phyloP scores from a whole-genome alignment of 2,888 invertebrate genomes.

The Drosophila peninsularis region DNA sequence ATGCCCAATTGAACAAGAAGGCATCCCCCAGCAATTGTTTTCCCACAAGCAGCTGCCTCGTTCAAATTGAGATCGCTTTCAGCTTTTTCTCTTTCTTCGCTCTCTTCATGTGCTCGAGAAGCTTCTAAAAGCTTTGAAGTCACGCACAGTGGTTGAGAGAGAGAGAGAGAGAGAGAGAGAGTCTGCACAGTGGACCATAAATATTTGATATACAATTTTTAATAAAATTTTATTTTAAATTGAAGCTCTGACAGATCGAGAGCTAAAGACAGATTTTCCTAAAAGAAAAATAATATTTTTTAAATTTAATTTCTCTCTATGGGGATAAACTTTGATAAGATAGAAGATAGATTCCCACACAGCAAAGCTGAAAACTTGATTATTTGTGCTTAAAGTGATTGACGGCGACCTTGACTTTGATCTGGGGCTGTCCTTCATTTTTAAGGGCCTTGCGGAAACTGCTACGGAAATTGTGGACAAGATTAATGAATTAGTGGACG shows the following conservation, averaged over 20 bases:
- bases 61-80: neutral
- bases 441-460: constrained; percentile 5
- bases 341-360: too few relatives aligned
- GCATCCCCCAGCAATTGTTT: constrained; percentile 9
- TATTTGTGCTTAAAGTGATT: constrained; percentile 2
- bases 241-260: too few relatives aligned
- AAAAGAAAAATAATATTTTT: neutral
- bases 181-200: neutral
- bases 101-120: constrained; percentile 1
- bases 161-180: neutral
- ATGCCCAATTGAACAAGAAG: neutral
- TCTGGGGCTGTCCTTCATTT: neutral
- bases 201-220: too few relatives aligned
- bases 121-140: constrained; percentile 1
- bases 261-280: too few relatives aligned
- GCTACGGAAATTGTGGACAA: constrained; percentile 35
- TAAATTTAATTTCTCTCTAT: too few relatives aligned
- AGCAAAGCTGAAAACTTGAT: neutral
- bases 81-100: constrained; percentile 5
- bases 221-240: too few relatives aligned
- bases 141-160: neutral
- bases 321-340: too few relatives aligned
- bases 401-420: constrained; percentile 30
- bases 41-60: neutral
- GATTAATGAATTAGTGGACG: constrained; percentile 41